Conservation (phyloP, 2,797 vertebrate species). For the Gymnoscopelus braueri region DNA sequence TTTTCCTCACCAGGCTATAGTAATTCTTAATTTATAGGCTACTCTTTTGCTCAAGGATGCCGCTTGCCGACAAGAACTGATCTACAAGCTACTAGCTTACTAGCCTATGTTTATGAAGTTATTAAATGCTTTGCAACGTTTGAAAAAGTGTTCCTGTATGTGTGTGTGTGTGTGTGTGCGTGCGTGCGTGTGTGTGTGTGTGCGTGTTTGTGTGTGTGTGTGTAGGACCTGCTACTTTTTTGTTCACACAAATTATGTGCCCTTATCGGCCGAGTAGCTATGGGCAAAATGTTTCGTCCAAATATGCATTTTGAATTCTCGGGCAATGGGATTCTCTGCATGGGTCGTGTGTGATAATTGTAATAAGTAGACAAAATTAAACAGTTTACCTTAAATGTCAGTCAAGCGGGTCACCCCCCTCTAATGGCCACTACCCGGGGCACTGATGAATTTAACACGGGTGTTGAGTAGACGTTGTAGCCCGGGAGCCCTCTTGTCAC, state of each 20-base stretch:
- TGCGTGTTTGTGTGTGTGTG: too few species aligned
- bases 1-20: slow-evolving; percentile 43
- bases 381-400: slow-evolving; percentile 95
- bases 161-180: not conserved
- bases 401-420: slow-evolving; percentile 88
- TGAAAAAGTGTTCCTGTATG: not conserved
- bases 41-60: too few species aligned
- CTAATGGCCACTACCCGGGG: slow-evolving; percentile 89
- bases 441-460: slow-evolving; percentile 96
- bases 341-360: slow-evolving; percentile 69
- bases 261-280: too few species aligned
- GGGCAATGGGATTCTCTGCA: slow-evolving; percentile 18
- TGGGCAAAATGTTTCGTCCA: not conserved
- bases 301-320: slow-evolving; percentile 2
- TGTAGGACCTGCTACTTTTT: too few species aligned
- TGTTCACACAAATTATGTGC: too few species aligned
- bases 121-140: slow-evolving; percentile 28
- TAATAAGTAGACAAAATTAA: slow-evolving; percentile 89
- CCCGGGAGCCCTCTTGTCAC: slow-evolving; percentile 96
- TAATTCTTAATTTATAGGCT: not conserved
- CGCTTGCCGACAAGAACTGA: too few species aligned
- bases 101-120: slow-evolving; percentile 3
- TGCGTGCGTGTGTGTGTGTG: too few species aligned
- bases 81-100: too few species aligned
- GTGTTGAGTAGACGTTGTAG: slow-evolving; percentile 92